Evolutionary conservation across 1,140 invertebrate genomes (phyloP).

Genomic region (Lepidostoma basale): DNA sequence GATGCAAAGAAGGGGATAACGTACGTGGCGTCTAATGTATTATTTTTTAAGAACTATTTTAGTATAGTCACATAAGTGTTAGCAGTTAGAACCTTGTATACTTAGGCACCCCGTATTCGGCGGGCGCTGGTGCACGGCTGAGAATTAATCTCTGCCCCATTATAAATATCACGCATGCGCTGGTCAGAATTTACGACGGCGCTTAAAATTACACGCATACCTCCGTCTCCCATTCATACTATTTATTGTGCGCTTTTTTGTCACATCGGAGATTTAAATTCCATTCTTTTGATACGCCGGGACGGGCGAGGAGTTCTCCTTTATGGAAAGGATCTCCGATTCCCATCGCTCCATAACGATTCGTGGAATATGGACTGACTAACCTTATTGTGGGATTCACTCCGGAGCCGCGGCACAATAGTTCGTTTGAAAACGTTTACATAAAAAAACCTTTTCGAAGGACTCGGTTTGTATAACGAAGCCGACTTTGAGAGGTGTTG

Average conservation of each 20-base stretch:
- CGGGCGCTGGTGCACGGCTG: not conserved
- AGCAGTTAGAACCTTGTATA: no score
- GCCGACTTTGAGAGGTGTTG: constrained; percentile 31
- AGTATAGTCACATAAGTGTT: no score
- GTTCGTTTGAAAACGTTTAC: constrained; percentile 32
- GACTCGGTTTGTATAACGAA: constrained; percentile 29
- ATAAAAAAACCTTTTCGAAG: constrained; percentile 32
- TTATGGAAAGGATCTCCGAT: constrained; percentile 42
- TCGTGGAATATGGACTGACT: constrained; percentile 40
- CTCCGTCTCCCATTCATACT: constrained; percentile 36
- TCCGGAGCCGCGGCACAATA: constrained; percentile 36
- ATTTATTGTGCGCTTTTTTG: constrained; percentile 41
- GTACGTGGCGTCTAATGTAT: no score
- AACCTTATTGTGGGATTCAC: constrained; percentile 38
- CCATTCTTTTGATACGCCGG: constrained; percentile 42
- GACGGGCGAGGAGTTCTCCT: constrained; percentile 17
- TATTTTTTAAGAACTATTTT: no score
- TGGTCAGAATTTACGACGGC: constrained; percentile 41
- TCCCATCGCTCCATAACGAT: constrained; percentile 35
- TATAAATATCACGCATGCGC: constrained; percentile 40
- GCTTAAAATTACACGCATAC: constrained; percentile 37
- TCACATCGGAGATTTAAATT: constrained; percentile 40
- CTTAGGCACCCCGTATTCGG: no score
- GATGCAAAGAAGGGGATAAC: no score
- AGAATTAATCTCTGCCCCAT: constrained; percentile 36